Evolutionary conservation across 2,113 vertebrate species (phyloP).

Genomic region (Bucco capensis): DNA sequence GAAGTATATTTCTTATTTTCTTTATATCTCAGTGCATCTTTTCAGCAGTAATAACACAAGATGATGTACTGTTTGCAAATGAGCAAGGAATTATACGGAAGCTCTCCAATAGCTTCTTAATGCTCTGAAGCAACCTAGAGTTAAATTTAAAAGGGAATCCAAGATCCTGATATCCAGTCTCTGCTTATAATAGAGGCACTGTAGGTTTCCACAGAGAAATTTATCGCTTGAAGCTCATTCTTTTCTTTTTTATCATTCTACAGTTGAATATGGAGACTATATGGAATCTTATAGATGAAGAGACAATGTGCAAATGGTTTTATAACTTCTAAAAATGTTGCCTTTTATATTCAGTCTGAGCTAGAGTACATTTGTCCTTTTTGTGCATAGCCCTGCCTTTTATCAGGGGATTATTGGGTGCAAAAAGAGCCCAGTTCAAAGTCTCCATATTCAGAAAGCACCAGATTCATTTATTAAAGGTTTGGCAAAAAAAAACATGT

Average conservation of each 20-base stretch:
- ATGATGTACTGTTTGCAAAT: background rate
- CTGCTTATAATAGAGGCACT: background rate
- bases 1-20: background rate
- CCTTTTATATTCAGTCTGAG: background rate
- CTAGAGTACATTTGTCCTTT: background rate
- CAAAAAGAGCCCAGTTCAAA: background rate
- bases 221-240: background rate
- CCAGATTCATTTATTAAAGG: background rate
- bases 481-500: background rate
- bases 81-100: background rate
- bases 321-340: background rate
- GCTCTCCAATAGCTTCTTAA: background rate
- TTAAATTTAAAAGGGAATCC: background rate
- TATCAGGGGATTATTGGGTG: background rate
- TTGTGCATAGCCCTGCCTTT: background rate
- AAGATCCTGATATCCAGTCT: background rate
- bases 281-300: background rate
- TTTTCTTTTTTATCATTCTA: background rate
- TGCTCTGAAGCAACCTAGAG: background rate
- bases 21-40: background rate
- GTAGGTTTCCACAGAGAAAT: background rate
- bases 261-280: background rate
- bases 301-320: background rate
- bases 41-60: background rate
- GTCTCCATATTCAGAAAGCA: background rate